Evolutionary conservation across 2,797 vertebrate species (phyloP).

Genomic region (Sus cebifrons): DNA sequence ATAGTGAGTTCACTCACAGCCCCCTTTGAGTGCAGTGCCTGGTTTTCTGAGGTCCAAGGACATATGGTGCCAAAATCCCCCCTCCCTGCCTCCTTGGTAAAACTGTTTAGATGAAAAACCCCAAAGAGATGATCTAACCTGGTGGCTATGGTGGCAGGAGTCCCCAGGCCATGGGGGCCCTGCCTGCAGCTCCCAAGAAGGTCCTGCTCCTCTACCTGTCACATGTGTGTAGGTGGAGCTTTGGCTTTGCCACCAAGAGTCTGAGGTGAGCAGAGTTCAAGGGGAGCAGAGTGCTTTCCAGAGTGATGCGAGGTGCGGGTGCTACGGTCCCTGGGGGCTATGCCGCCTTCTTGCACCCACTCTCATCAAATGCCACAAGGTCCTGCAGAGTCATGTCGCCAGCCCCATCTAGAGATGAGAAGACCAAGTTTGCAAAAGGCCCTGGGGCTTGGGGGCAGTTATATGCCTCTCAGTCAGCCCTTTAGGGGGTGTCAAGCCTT

Average conservation of each 20-base stretch:
- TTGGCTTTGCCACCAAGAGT: background rate
- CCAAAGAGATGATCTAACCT: background rate
- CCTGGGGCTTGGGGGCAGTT: background rate
- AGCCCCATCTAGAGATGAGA: background rate
- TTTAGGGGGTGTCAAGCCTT: background rate
- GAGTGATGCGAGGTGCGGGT: rapidly evolving
- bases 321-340: background rate
- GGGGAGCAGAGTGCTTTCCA: background rate
- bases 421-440: background rate
- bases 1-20: background rate
- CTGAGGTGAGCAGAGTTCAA: background rate
- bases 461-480: background rate
- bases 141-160: rapidly evolving
- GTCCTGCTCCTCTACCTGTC: background rate
- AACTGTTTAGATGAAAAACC: background rate
- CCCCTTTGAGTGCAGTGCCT: background rate
- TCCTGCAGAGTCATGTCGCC: background rate
- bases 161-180: background rate
- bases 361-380: background rate
- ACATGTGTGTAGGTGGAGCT: background rate
- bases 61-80: background rate
- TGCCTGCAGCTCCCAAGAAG: background rate
- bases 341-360: background rate
- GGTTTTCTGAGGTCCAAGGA: background rate
- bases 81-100: background rate